Evolutionary conservation across 2,888 invertebrate genomes (phyloP).

Genomic region (Drosophila picticornis): DNA sequence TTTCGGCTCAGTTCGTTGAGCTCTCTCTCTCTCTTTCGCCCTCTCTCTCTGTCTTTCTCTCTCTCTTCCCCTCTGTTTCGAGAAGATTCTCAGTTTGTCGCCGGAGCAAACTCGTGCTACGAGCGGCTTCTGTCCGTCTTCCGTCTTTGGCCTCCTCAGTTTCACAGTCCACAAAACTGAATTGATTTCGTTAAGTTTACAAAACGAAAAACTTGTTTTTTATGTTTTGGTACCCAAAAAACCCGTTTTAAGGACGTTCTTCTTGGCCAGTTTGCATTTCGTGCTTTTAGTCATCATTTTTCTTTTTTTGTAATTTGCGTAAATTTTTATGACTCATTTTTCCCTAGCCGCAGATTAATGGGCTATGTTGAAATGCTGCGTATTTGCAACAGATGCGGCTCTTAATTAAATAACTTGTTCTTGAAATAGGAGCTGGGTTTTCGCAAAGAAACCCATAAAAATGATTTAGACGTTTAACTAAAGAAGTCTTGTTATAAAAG

Average conservation of each 20-base stretch:
- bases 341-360: conserved; percentile 19
- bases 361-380: neutral
- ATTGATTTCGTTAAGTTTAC: conserved; percentile 75
- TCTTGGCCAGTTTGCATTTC: conserved; percentile 19
- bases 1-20: conserved; percentile 60
- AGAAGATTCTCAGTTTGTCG: conserved; percentile 23
- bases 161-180: conserved; percentile 49
- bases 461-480: neutral
- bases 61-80: conserved; percentile 4
- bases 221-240: conserved; percentile 49
- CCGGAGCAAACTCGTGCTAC: conserved; percentile 67
- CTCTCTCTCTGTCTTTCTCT: conserved; percentile 10
- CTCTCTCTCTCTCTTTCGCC: conserved; percentile 14
- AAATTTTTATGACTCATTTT: conserved; percentile 67
- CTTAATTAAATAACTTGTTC: conserved; percentile 21
- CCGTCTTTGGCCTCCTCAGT: conserved; percentile 18
- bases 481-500: neutral
- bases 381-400: conserved; percentile 24
- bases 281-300: neutral
- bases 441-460: neutral
- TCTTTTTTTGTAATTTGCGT: conserved; percentile 43
- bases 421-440: neutral
- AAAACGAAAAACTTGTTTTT: conserved; percentile 64
- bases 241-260: conserved; percentile 75
- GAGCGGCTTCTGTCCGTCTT: conserved; percentile 40